Evolutionary conservation across 2,113 vertebrate species (phyloP).

Genomic region (Platysteira castanea): DNA sequence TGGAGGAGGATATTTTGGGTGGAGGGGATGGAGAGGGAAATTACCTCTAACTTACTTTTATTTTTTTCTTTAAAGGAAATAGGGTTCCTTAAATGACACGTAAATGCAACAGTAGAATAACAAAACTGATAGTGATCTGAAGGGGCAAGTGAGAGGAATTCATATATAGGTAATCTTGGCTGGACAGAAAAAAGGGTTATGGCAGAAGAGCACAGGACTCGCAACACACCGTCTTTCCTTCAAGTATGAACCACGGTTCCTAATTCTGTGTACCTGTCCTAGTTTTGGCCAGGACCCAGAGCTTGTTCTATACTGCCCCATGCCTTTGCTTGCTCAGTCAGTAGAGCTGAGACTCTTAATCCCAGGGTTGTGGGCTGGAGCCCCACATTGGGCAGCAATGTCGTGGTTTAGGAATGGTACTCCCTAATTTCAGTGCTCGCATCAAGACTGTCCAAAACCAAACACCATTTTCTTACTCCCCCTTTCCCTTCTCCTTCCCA

Average conservation of each 20-base stretch:
- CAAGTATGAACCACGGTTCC: background rate
- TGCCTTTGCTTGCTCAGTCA: background rate
- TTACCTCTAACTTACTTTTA: background rate
- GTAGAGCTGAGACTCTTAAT: background rate
- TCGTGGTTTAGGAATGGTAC: rapidly evolving
- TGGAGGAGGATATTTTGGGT: background rate
- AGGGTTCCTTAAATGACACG: background rate
- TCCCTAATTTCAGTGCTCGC: background rate
- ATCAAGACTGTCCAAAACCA: background rate
- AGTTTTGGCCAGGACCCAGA: background rate
- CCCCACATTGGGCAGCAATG: background rate
- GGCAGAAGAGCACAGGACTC: background rate
- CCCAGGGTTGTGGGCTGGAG: background rate
- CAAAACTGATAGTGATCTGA: background rate
- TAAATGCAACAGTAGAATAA: background rate
- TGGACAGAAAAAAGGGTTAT: background rate
- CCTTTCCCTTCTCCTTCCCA: background rate
- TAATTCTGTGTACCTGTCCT: background rate
- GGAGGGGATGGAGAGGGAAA: rapidly evolving
- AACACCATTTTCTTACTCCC: rapidly evolving
- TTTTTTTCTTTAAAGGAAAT: background rate
- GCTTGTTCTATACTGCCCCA: background rate
- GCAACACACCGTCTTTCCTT: background rate
- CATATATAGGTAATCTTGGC: background rate
- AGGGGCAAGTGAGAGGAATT: background rate